Conservation (phyloP, 2,113 vertebrate species). For the Gymnocephalus cernua region DNA sequence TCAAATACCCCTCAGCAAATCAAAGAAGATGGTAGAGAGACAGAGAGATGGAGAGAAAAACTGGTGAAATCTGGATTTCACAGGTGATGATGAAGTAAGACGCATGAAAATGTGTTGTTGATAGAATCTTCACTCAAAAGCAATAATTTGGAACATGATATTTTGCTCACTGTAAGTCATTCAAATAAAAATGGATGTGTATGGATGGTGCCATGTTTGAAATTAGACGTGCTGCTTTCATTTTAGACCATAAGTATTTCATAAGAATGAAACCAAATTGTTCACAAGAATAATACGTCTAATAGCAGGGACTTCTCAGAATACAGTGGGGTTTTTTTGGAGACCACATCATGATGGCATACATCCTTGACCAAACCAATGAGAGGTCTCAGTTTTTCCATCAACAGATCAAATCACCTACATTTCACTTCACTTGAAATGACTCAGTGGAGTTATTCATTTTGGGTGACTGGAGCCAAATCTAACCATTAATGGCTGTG, state of each 20-base stretch:
- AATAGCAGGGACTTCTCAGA: not conserved
- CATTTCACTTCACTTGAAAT: constrained; percentile 30
- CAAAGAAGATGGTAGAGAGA: constrained; percentile 17
- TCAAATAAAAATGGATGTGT: no score
- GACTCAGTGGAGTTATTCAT: constrained; percentile 23
- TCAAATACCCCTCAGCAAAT: constrained; percentile 64
- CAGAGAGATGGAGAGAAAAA: not conserved
- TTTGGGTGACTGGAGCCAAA: not conserved
- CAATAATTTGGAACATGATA: not conserved
- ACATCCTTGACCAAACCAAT: not conserved
- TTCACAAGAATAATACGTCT: not conserved
- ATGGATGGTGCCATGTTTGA: not conserved
- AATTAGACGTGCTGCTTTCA: not conserved
- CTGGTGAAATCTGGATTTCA: constrained; percentile 28
- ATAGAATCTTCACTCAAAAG: not conserved
- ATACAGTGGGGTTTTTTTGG: not conserved
- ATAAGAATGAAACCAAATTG: not conserved
- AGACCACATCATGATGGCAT: not conserved
- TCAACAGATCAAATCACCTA: constrained; percentile 5
- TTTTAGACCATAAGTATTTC: not conserved
- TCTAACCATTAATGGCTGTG: constrained; percentile 7
- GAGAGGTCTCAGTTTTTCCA: not conserved
- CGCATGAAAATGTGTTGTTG: no score
- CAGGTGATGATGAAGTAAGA: not conserved
- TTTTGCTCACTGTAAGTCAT: no score